Evolutionary conservation across 2,113 vertebrate genomes (phyloP).

Genomic region (Zapornia atra): DNA sequence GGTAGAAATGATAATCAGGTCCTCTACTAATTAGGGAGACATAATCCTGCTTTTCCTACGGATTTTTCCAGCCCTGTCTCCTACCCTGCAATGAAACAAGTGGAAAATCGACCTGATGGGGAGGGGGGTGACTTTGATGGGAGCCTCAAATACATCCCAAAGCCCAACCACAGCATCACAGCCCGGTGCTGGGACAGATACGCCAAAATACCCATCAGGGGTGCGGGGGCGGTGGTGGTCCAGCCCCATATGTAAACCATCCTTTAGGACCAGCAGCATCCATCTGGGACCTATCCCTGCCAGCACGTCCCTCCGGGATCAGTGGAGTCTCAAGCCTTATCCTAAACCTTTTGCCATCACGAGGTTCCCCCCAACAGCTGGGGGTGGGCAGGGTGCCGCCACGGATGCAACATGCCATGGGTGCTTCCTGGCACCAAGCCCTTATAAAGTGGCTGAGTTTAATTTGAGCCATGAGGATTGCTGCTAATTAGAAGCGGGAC

Average conservation of each 20-base stretch:
- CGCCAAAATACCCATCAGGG: neutral
- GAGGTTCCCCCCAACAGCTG: rapidly evolving
- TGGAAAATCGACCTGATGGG: neutral
- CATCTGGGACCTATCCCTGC: neutral
- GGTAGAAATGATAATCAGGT: conserved; percentile 22
- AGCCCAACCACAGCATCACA: neutral
- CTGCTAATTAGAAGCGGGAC: neutral
- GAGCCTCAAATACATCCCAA: neutral
- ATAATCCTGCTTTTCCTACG: conserved; percentile 12
- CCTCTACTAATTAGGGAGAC: conserved; percentile 26
- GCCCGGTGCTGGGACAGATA: neutral
- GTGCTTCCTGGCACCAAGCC: rapidly evolving
- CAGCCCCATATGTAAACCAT: rapidly evolving
- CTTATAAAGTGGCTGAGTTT: neutral
- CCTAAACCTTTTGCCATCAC: neutral
- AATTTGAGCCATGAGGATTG: neutral
- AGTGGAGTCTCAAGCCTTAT: neutral
- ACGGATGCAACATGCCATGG: rapidly evolving
- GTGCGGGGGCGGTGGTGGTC: rapidly evolving
- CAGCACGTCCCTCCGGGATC: neutral
- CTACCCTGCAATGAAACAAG: neutral
- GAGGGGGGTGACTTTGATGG: neutral
- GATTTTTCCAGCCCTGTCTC: neutral
- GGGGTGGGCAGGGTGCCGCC: neutral
- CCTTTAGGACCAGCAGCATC: neutral